Conservation (phyloP, 2,888 invertebrate species). For the Ferdinandea cuprea region DNA sequence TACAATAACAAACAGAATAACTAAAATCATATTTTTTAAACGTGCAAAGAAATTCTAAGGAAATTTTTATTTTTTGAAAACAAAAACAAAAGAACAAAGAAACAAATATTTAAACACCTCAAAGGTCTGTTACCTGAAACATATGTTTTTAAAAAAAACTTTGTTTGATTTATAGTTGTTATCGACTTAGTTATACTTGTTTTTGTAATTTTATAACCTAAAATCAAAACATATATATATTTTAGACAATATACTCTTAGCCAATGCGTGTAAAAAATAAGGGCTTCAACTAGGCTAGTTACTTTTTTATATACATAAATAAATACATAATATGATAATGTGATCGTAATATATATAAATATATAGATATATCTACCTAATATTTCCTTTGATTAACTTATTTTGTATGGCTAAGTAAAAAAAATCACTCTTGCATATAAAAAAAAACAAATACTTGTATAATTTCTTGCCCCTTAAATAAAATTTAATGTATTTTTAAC, state of each 20-base stretch:
- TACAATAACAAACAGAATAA: not conserved
- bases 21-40: conserved; percentile 48
- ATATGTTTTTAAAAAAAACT: conserved; percentile 32
- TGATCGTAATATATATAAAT: conserved; percentile 36
- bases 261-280: conserved; percentile 58
- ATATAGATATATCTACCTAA: no score
- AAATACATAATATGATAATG: conserved; percentile 3
- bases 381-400: conserved; percentile 35
- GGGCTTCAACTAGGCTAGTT: conserved; percentile 32
- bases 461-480: conserved; percentile 49
- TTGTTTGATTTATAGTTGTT: conserved; percentile 32
- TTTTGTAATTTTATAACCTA: conserved; percentile 58
- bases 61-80: conserved; percentile 2
- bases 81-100: no score
- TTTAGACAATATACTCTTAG: conserved; percentile 67
- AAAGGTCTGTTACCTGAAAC: conserved; percentile 70
- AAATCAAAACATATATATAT: conserved; percentile 35
- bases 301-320: conserved; percentile 2
- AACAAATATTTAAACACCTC: conserved; percentile 39
- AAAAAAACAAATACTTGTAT: conserved; percentile 8
- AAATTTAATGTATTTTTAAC: conserved; percentile 7
- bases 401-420: conserved; percentile 12
- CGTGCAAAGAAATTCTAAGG: conserved; percentile 17
- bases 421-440: conserved; percentile 9
- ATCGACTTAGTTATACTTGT: conserved; percentile 33